phyloP scores from a whole-genome alignment of 2,888 invertebrate species.

The Folsomia manolachei region DNA sequence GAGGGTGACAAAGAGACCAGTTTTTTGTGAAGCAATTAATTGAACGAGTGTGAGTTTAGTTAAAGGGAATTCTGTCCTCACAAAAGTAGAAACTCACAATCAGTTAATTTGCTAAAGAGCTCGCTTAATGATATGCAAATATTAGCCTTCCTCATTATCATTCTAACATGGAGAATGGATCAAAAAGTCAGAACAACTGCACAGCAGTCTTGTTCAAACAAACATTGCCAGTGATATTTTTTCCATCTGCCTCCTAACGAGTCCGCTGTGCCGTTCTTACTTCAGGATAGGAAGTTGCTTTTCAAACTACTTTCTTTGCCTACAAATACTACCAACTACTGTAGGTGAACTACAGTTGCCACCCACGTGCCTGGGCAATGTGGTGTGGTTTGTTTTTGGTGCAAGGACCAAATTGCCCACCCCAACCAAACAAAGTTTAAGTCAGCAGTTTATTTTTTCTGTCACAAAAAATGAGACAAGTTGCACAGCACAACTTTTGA shows the following conservation, averaged over 20 bases:
- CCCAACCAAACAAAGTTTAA: background rate
- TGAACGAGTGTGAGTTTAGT: conserved; percentile 5
- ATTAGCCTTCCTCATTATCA: conserved; percentile 8
- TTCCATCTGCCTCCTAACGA: conserved; percentile 3
- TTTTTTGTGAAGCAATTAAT: conserved; percentile 6
- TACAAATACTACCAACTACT: no score
- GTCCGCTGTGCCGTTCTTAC: background rate
- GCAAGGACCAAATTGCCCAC: background rate
- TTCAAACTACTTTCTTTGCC: no score
- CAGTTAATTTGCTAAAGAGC: conserved; percentile 23
- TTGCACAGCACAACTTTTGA: conserved; percentile 1
- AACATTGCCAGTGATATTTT: conserved; percentile 17
- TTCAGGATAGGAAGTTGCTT: no score
- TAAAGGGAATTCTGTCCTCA: no score
- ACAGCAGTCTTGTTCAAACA: conserved; percentile 13
- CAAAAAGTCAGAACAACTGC: conserved; percentile 18
- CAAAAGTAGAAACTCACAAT: conserved; percentile 19
- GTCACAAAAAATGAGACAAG: conserved; percentile 35
- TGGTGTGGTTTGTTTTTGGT: no score
- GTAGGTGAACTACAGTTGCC: no score
- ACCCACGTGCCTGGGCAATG: no score
- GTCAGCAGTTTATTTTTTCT: conserved; percentile 13
- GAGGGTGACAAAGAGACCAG: background rate
- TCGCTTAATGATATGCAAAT: conserved; percentile 24
- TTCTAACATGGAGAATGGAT: background rate